Evolutionary conservation across 2,113 vertebrate genomes (phyloP), one percentile per base, ranked within the genome.

Genomic region (Xiphias gladius): DNA sequence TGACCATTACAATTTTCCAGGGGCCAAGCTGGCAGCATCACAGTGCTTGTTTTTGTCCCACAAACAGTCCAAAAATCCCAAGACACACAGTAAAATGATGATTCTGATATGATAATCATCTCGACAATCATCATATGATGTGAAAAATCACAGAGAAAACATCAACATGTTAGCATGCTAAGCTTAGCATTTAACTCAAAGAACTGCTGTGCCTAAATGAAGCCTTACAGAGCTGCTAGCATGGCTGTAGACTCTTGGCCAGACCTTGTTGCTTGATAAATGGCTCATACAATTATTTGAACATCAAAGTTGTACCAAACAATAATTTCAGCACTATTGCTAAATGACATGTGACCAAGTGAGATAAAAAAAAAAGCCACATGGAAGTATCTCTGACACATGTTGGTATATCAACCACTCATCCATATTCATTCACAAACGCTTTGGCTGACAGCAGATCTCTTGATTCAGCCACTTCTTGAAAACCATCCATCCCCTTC

Each of bases 401-500:
- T 65, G 61, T 55, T 67, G n/a, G 7, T 52, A 35, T 28, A 55
- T 80, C 50, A 80, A 68, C 73, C 83, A 80, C 62, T 81, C 58
- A 55, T 87, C 54, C 55, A 80, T 73, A 78, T 59, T 80, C 54
- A 41, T 13, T 3, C 30, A 48, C 72, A 78, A 79, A 78, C 37
- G 57, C 26, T 72, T 67, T 50, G 32, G 12, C 58, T 70, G 70
- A 66, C 32, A 58, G 73, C 39, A 24, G 37, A 55, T 66, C n/a
- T 73, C 76, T 80, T 70, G 37, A 85, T 86, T 76, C 26, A 64
- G 61, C 55, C 59, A 22, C 20, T 70, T 84, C 17, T 73, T 63
- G 41, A 81, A 84, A 69, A 50, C 8, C 50, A 41, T 63, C 80
- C 71, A 82, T 54, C 7, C 17, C 12, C 79, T 70, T 67, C 8